Percentiles rank a stretch among this genome's conserved stretches.
Conservation (phyloP, 1,140 invertebrate genomes). For the Drosophila guanche region DNA sequence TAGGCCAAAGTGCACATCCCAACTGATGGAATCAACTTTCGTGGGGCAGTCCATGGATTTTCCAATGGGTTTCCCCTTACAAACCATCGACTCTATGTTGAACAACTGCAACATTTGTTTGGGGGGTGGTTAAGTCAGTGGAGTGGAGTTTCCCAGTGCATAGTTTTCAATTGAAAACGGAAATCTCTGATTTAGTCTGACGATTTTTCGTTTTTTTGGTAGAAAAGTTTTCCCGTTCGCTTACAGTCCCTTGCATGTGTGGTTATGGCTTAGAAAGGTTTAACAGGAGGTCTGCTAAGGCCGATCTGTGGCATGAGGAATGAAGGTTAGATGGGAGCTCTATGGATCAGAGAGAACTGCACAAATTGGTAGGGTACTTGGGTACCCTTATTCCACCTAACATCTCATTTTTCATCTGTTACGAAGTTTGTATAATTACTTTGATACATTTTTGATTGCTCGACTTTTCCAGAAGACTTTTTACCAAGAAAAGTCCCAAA, state of each 20-base stretch:
- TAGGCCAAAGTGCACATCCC: constrained; percentile 14
- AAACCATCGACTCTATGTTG: not conserved
- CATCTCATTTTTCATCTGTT: too few species aligned
- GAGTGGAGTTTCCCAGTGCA: constrained; percentile 13
- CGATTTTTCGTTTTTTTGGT: not conserved
- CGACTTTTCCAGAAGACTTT: too few species aligned
- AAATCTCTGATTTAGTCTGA: constrained; percentile 23
- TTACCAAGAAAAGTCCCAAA: too few species aligned
- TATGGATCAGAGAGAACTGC: too few species aligned
- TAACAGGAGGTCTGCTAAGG: not conserved
- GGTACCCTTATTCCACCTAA: too few species aligned
- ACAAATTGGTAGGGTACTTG: too few species aligned
- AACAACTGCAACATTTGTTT: constrained; percentile 26
- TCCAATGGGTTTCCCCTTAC: constrained; percentile 1
- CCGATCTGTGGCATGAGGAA: too few species aligned
- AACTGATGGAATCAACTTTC: constrained; percentile 38
- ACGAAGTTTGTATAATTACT: too few species aligned
- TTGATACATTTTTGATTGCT: too few species aligned
- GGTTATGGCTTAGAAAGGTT: constrained; percentile 19
- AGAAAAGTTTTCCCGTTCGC: constrained; percentile 11
- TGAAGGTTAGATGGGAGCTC: too few species aligned
- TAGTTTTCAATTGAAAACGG: constrained; percentile 42
- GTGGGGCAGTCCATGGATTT: too few species aligned
- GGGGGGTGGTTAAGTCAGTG: not conserved
- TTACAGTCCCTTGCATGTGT: constrained; percentile 15